phyloP scores from a whole-genome alignment of 2,888 invertebrate species.

The Pseudococcus viburni region DNA sequence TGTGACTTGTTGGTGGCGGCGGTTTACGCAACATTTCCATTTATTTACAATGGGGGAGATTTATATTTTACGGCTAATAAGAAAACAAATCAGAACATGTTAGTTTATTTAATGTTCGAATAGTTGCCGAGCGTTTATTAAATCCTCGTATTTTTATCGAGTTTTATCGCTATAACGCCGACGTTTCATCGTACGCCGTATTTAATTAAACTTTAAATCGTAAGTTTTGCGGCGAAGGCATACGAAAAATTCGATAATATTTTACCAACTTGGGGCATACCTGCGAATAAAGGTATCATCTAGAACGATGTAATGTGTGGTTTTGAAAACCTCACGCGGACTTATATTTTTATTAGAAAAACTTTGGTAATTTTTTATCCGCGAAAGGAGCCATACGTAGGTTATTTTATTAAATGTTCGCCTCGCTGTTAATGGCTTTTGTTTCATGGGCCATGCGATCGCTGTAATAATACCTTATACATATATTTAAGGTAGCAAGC shows the following conservation, averaged over 20 bases:
- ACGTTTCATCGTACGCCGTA: background rate
- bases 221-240: too few species aligned
- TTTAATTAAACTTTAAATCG: too few species aligned
- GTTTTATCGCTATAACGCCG: background rate
- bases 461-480: conserved; percentile 22
- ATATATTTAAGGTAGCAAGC: background rate
- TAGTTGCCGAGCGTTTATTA: conserved; percentile 46
- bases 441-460: conserved; percentile 1
- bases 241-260: too few species aligned
- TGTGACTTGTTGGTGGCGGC: conserved; percentile 50
- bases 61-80: conserved; percentile 65
- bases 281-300: too few species aligned
- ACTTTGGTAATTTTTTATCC: conserved; percentile 27
- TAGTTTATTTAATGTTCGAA: conserved; percentile 64
- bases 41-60: conserved; percentile 61
- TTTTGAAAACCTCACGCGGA: background rate
- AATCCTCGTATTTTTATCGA: conserved; percentile 48
- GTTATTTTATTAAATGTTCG: background rate
- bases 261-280: too few species aligned
- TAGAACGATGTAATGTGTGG: too few species aligned
- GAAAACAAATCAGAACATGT: conserved; percentile 65
- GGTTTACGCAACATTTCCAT: conserved; percentile 66
- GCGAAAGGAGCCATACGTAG: background rate
- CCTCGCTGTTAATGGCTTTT: conserved; percentile 11
- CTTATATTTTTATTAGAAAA: conserved; percentile 23